Conservation (phyloP, 2,888 invertebrate genomes). For the Lasioglossum morio region DNA sequence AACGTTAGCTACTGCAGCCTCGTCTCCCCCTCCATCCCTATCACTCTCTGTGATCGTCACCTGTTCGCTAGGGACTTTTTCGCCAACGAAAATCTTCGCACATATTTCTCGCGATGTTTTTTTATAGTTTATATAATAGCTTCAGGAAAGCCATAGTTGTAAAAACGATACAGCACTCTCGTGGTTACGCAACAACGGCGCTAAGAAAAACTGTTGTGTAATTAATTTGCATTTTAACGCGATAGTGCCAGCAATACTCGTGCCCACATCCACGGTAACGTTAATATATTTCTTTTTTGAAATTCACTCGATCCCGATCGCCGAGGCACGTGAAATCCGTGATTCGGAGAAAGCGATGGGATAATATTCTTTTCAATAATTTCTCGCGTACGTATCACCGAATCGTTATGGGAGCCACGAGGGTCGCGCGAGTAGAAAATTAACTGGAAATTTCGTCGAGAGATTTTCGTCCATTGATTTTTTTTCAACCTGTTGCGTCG, state of each 20-base stretch:
- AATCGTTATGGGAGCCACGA: constrained; percentile 28
- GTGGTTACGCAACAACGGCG: constrained; percentile 1
- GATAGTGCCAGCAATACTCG: neutral
- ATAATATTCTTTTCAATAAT: constrained; percentile 51
- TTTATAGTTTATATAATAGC: constrained; percentile 32
- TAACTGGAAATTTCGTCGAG: constrained; percentile 18
- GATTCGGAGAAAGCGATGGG: constrained; percentile 65
- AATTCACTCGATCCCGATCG: constrained; percentile 19
- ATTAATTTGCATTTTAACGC: neutral
- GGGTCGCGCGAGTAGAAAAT: constrained; percentile 24
- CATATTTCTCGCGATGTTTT: neutral
- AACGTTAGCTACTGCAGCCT: neutral
- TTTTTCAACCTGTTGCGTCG: constrained; percentile 57
- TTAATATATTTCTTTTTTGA: neutral
- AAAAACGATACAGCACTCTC: constrained; percentile 26
- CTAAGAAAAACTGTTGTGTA: constrained; percentile 29
- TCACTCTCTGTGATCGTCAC: neutral
- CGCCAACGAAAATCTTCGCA: neutral
- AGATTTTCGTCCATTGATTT: constrained; percentile 23
- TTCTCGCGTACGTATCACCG: constrained; percentile 43
- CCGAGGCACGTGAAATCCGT: constrained; percentile 37
- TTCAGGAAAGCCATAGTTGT: constrained; percentile 33
- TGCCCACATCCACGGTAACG: neutral
- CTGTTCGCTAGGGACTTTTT: neutral
- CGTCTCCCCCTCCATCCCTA: neutral